Evolutionary conservation across 1,140 invertebrate species (phyloP).

Genomic region (Lineus longissimus): DNA sequence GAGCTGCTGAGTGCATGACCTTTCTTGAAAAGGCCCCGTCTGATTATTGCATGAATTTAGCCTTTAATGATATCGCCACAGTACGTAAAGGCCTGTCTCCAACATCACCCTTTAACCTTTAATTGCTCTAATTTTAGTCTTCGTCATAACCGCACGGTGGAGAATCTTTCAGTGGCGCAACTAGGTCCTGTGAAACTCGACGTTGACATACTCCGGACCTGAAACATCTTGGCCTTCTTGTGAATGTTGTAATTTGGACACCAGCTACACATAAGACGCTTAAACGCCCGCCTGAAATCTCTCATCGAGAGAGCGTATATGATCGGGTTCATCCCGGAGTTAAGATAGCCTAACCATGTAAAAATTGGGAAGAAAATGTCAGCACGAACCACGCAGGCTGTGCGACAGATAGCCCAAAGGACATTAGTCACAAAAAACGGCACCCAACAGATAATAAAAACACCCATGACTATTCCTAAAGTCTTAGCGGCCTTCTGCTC

Average conservation of each 20-base stretch:
- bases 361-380: constrained; percentile 43
- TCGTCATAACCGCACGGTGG: too few relatives aligned
- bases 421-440: constrained; percentile 92
- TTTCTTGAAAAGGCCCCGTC: too few relatives aligned
- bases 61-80: too few relatives aligned
- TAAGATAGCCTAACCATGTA: constrained; percentile 58
- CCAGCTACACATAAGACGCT: constrained; percentile 62
- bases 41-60: too few relatives aligned
- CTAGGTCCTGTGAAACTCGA: neutral
- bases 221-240: neutral
- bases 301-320: constrained; percentile 67
- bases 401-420: constrained; percentile 72
- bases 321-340: constrained; percentile 56
- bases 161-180: too few relatives aligned
- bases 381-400: constrained; percentile 50
- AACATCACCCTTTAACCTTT: too few relatives aligned
- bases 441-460: constrained; percentile 94
- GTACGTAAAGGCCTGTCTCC: too few relatives aligned
- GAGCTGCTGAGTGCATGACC: too few relatives aligned
- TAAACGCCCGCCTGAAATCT: constrained; percentile 60
- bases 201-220: neutral
- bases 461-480: constrained; percentile 87
- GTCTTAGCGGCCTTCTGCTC: constrained; percentile 93
- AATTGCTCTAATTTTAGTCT: too few relatives aligned
- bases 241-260: constrained; percentile 31